Evolutionary conservation across 2,888 invertebrate genomes (phyloP).

Genomic region (Bombylius discolor): DNA sequence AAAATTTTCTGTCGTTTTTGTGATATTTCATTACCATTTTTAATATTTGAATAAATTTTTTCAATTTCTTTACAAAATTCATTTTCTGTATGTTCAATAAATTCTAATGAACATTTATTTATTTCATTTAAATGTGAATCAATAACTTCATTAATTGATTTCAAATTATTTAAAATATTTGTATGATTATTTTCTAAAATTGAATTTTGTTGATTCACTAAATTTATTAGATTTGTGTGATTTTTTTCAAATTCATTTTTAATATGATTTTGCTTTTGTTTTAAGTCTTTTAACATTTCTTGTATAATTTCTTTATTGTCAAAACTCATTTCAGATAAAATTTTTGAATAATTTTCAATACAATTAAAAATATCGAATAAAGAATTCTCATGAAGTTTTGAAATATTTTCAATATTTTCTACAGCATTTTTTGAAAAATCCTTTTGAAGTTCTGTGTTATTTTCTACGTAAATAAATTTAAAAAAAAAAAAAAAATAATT

Average conservation of each 20-base stretch:
- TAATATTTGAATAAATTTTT: constrained; percentile 17
- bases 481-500: not conserved
- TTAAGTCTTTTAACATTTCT: not conserved
- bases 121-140: not conserved
- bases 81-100: constrained; percentile 12
- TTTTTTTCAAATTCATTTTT: not conserved
- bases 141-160: not conserved
- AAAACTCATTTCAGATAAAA: not conserved
- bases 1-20: constrained; percentile 19
- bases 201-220: not conserved
- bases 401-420: constrained; percentile 22
- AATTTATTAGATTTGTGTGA: not conserved
- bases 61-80: constrained; percentile 12
- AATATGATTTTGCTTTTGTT: not conserved
- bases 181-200: not conserved
- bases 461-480: constrained; percentile 10
- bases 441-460: constrained; percentile 22
- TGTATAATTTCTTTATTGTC: not conserved
- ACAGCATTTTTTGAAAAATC: constrained; percentile 21
- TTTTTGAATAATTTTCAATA: constrained; percentile 17
- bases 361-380: constrained; percentile 17
- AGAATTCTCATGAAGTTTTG: constrained; percentile 18
- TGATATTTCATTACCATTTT: constrained; percentile 19
- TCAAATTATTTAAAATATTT: not conserved
- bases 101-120: not conserved